A percentile compares a stretch with the other conserved stretches of the same genome.
Evolutionary conservation across 2,797 vertebrate genomes (phyloP).

Genomic region (Mormyrus hasselquistii): DNA sequence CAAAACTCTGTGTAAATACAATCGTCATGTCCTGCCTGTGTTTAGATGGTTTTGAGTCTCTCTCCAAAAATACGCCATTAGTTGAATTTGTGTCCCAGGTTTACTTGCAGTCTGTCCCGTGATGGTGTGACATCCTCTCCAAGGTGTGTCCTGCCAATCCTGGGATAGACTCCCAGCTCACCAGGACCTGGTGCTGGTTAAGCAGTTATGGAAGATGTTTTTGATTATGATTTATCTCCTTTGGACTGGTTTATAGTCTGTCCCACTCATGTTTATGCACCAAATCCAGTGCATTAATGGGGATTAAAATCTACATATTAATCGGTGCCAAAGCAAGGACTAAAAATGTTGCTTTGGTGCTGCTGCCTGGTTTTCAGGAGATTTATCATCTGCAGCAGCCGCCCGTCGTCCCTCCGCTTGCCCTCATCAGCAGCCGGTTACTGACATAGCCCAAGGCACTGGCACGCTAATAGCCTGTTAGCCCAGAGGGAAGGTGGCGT

Average conservation of each 20-base stretch:
- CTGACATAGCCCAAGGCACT: neutral
- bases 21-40: neutral
- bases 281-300: neutral
- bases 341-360: neutral
- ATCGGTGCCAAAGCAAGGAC: neutral
- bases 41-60: neutral
- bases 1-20: neutral
- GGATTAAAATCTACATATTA: neutral
- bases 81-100: neutral
- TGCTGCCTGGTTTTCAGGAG: neutral
- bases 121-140: neutral
- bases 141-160: neutral
- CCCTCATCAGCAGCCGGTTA: neutral
- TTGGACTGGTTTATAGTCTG: neutral
- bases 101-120: neutral
- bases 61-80: neutral
- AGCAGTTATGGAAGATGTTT: neutral
- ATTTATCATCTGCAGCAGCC: neutral
- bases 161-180: neutral
- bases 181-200: neutral
- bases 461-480: neutral
- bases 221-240: neutral
- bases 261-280: neutral
- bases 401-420: neutral
- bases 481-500: neutral